These are phyloP conservation scores for Thyatira batis DNA, from an alignment of 2,888 invertebrate species.

Conservation along the genomic window DNA sequence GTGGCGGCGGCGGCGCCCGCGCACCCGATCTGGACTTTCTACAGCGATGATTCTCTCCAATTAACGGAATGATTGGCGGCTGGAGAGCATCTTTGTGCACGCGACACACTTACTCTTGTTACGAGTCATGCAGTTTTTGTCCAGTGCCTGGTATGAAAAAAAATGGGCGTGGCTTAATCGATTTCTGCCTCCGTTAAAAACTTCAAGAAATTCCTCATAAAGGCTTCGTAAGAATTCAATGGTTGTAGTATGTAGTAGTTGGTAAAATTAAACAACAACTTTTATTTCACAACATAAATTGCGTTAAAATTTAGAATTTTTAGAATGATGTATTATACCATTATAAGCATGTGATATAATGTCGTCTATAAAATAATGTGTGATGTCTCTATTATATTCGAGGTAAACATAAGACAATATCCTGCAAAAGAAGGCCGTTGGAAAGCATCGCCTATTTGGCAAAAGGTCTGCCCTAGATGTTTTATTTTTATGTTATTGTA, in stretches of 20 bases:
- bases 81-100: conserved; percentile 66
- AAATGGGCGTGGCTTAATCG: too few relatives aligned
- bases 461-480: conserved; percentile 39
- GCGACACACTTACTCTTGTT: conserved; percentile 75
- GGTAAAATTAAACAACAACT: too few relatives aligned
- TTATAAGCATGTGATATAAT: too few relatives aligned
- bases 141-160: conserved; percentile 12
- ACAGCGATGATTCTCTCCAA: conserved; percentile 79
- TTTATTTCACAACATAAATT: too few relatives aligned
- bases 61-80: conserved; percentile 79
- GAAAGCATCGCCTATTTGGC: conserved; percentile 34
- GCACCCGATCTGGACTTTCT: conserved; percentile 59
- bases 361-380: too few relatives aligned
- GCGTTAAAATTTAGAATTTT: too few relatives aligned
- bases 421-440: background rate
- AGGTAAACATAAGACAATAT: background rate
- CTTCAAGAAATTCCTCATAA: too few relatives aligned
- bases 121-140: conserved; percentile 42
- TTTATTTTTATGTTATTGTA: conserved; percentile 27
- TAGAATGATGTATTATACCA: too few relatives aligned
- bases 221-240: too few relatives aligned
- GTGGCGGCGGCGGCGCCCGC: conserved; percentile 16
- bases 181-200: too few relatives aligned
- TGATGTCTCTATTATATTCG: too few relatives aligned
- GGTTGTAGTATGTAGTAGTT: too few relatives aligned